Evolutionary conservation across 2,888 invertebrate species (phyloP).

Genomic region (Philaethria dido): DNA sequence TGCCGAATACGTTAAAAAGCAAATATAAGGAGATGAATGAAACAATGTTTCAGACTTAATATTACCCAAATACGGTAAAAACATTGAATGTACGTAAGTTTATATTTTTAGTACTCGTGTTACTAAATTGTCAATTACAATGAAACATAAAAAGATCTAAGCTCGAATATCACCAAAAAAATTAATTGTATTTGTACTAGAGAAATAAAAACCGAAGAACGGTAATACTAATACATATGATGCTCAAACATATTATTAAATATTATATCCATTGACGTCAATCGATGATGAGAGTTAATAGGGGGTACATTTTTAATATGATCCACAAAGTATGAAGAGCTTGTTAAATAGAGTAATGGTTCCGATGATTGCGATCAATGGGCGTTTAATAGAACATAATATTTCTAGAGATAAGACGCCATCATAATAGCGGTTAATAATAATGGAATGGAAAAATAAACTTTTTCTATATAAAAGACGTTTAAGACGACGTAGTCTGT

Average conservation of each 20-base stretch:
- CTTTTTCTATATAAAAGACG: no score
- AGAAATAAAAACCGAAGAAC: background rate
- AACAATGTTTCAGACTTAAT: background rate
- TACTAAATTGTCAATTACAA: no score
- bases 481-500: background rate
- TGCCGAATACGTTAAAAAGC: background rate
- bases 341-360: conserved; percentile 47
- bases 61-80: background rate
- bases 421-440: background rate
- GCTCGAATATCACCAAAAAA: background rate
- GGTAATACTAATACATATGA: background rate
- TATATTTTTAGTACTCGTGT: background rate
- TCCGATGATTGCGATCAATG: conserved; percentile 46
- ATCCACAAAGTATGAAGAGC: conserved; percentile 41
- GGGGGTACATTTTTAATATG: conserved; percentile 59
- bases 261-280: conserved; percentile 67
- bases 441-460: background rate
- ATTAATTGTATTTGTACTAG: background rate
- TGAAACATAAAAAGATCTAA: no score
- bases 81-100: background rate
- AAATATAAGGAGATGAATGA: conserved; percentile 17
- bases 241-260: background rate
- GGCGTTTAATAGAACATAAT: conserved; percentile 43
- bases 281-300: conserved; percentile 59
- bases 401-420: conserved; percentile 27